phyloP scores from a whole-genome alignment of 2,888 invertebrate genomes.

The Escarpia spicata region DNA sequence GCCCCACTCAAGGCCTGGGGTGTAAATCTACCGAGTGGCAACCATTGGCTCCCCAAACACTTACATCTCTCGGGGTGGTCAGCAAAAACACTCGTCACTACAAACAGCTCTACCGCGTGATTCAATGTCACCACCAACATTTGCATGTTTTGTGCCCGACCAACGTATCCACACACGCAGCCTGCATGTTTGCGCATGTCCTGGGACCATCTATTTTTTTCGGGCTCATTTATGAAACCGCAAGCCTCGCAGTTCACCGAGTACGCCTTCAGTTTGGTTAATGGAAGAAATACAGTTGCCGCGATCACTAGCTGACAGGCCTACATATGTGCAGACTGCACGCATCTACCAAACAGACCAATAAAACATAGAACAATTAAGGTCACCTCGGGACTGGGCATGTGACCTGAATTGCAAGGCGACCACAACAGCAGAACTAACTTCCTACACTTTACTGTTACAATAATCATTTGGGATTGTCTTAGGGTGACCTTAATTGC shows the following conservation, averaged over 20 bases:
- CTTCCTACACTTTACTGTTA: too few relatives aligned
- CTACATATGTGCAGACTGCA: neutral
- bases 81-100: neutral
- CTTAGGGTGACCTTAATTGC: too few relatives aligned
- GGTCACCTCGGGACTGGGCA: too few relatives aligned
- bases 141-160: neutral
- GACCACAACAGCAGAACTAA: too few relatives aligned
- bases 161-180: neutral
- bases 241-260: neutral
- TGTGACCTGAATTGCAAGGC: too few relatives aligned
- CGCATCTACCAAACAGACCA: too few relatives aligned
- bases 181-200: neutral
- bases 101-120: neutral
- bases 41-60: neutral
- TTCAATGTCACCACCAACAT: neutral
- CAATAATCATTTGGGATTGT: too few relatives aligned
- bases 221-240: neutral
- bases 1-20: neutral
- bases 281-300: slow-evolving; percentile 8
- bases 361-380: too few relatives aligned
- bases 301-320: neutral
- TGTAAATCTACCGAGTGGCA: neutral
- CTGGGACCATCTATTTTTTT: neutral
- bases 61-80: neutral
- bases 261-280: neutral